These are phyloP conservation scores for Halichoeres trimaculatus DNA, from an alignment of 2,113 vertebrate genomes.

Conservation along the genomic window DNA sequence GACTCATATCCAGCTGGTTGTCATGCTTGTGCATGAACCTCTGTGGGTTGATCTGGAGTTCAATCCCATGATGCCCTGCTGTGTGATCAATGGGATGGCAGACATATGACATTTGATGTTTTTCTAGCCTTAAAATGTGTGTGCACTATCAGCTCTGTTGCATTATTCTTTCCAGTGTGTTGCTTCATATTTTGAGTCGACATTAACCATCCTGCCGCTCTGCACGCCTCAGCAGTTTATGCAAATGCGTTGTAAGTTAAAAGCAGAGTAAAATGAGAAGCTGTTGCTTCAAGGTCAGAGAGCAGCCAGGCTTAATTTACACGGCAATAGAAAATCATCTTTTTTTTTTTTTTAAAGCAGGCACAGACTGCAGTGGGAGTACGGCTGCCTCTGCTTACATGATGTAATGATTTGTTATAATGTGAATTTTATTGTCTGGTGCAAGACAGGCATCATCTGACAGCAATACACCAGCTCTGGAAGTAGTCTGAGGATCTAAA, in stretches of 20 bases:
- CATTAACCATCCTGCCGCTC: constrained; percentile 18
- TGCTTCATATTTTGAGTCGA: constrained; percentile 16
- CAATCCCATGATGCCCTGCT: constrained; percentile 55
- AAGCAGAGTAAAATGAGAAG: constrained; percentile 49
- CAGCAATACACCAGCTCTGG: constrained; percentile 8
- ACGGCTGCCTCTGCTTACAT: not conserved
- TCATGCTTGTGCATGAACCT: constrained; percentile 50
- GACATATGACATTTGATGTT: constrained; percentile 59
- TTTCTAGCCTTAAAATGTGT: not conserved
- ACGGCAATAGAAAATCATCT: constrained; percentile 4
- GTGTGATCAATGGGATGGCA: constrained; percentile 44
- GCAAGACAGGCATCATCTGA: not conserved
- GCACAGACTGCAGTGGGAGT: constrained; percentile 1
- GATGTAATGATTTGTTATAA: constrained; percentile 40
- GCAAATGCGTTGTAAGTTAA: constrained; percentile 44
- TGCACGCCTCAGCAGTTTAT: constrained; percentile 16
- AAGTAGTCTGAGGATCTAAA: not conserved
- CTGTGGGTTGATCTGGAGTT: constrained; percentile 24
- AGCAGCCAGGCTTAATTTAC: constrained; percentile 16
- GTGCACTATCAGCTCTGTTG: constrained; percentile 3
- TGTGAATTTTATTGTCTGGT: constrained; percentile 7
- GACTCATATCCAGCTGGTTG: constrained; percentile 46
- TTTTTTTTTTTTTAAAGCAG: constrained; percentile 4
- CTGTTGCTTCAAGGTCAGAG: constrained; percentile 57
- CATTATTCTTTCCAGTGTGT: constrained; percentile 29